Base-by-base conservation (phyloP, 1,140 invertebrate species). In the Ooceraea biroi region DNA sequence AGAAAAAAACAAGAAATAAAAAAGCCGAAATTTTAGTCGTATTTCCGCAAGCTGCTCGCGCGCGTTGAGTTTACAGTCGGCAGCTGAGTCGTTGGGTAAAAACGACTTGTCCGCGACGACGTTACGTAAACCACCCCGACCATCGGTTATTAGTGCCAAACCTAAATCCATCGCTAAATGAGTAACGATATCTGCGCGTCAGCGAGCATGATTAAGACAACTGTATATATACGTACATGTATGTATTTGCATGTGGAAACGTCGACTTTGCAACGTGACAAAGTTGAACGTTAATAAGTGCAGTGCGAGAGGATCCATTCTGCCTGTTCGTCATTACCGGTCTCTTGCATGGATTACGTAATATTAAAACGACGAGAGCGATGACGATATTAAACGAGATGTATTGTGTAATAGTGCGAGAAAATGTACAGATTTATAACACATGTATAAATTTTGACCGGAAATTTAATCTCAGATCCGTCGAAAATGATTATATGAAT, bases 121-220 rank as follows among this genome's bases (percentile, higher is more conserved):
- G 25, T 80, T 80, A 80, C 27, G 25, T 80, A 80, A 80, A 80
- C 25, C 17, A 19, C 30, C 46, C 22, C 17, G 60, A 61, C 25
- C 57, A 19, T 46, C 36, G 65, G 65, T 80, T 80, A 78, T 80
- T 80, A 80, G 69, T 80, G 65, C 65, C 76, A 80, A 69, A 46
- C 65, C 65, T 80, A 80, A 71, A 80, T 80, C 50, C 65, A 80
- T 80, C 76, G 41, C 36, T 80, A 80, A 80, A 80, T 80, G 65
- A 80, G 52, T 80, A 78, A 71, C 65, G 50, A 71, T 71, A 58
- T 36, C 36, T 44, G n/a, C 25, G 65, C 25, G 76, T 27, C 65
- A 36, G 65, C 65, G 17, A 57, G 57, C n/a, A 57, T 36, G 69
- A 80, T 80, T 80, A 80, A 71, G 3, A 11, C 22, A 19, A 46